Percentiles rank a stretch among this genome's conserved stretches.
phyloP scores from a whole-genome alignment of 2,113 vertebrate genomes.

The Sinocyclocheilus anshuiensis region DNA sequence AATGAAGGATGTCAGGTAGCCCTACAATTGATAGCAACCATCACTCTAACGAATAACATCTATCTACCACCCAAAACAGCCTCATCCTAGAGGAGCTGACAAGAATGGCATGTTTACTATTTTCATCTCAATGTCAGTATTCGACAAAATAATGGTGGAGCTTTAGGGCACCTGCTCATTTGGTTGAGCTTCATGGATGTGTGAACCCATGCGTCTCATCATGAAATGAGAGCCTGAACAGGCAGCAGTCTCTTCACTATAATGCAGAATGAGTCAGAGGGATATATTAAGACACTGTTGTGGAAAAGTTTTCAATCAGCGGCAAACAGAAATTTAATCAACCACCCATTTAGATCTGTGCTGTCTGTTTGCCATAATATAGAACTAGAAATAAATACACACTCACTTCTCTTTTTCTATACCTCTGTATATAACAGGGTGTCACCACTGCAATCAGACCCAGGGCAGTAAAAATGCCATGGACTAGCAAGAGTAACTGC shows the following conservation, averaged over 20 bases:
- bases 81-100: slow-evolving; percentile 22
- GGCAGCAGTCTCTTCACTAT: not conserved
- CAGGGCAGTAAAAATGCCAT: slow-evolving; percentile 34
- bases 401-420: not conserved
- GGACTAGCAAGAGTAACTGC: slow-evolving; percentile 36
- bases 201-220: slow-evolving; percentile 30
- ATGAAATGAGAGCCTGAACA: slow-evolving; percentile 2
- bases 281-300: slow-evolving; percentile 20
- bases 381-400: not conserved
- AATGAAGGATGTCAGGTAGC: slow-evolving; percentile 21
- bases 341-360: not conserved
- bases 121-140: slow-evolving; percentile 32
- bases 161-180: slow-evolving; percentile 35
- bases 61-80: slow-evolving; percentile 18
- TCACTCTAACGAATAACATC: slow-evolving; percentile 27
- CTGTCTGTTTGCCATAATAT: not conserved
- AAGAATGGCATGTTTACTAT: slow-evolving; percentile 32
- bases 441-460: slow-evolving; percentile 39
- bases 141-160: slow-evolving; percentile 26
- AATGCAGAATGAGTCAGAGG: slow-evolving; percentile 25
- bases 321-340: slow-evolving; percentile 13
- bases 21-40: slow-evolving; percentile 24
- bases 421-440: slow-evolving; percentile 30
- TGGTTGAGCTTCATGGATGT: slow-evolving; percentile 26
- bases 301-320: slow-evolving; percentile 16